These are phyloP conservation scores for Pseudobourletiella spinata DNA, from an alignment of 1,140 invertebrate genomes.

Conservation along the genomic window DNA sequence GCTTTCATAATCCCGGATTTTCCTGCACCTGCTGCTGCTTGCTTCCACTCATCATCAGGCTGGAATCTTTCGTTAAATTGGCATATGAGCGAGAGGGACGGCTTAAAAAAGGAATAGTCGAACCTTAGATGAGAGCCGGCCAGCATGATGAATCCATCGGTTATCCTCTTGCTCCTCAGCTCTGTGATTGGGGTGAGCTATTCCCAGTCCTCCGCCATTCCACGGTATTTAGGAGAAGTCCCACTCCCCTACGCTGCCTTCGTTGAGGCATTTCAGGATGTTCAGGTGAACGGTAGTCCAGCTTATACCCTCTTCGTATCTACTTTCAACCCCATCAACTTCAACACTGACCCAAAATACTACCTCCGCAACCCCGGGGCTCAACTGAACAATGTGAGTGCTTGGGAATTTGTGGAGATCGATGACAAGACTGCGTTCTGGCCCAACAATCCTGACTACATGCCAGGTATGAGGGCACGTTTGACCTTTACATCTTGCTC, in stretches of 20 bases:
- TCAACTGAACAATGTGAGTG: constrained; percentile 29
- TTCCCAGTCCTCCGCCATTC: constrained; percentile 5
- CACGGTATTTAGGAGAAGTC: constrained; percentile 14
- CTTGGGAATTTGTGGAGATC: constrained; percentile 36
- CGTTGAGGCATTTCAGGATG: constrained; percentile 36
- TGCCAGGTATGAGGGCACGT: constrained; percentile 37
- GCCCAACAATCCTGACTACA: constrained; percentile 38
- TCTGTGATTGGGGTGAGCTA: too few species aligned
- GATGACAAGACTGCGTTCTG: constrained; percentile 35
- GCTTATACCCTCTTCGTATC: constrained; percentile 37
- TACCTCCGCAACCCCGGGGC: constrained; percentile 35
- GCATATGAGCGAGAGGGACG: too few species aligned
- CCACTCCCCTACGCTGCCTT: constrained; percentile 32
- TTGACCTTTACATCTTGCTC: too few species aligned
- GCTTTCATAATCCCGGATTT: too few species aligned
- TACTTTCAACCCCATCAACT: constrained; percentile 35
- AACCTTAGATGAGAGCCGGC: too few species aligned
- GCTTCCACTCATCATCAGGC: too few species aligned
- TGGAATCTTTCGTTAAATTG: too few species aligned
- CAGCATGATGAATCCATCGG: too few species aligned
- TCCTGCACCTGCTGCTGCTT: too few species aligned
- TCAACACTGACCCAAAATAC: constrained; percentile 33
- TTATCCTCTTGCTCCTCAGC: too few species aligned
- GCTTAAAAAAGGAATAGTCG: too few species aligned
- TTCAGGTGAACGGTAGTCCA: constrained; percentile 26